phyloP scores from a whole-genome alignment of 1,140 invertebrate genomes.

The Drosophila tsacasi region DNA sequence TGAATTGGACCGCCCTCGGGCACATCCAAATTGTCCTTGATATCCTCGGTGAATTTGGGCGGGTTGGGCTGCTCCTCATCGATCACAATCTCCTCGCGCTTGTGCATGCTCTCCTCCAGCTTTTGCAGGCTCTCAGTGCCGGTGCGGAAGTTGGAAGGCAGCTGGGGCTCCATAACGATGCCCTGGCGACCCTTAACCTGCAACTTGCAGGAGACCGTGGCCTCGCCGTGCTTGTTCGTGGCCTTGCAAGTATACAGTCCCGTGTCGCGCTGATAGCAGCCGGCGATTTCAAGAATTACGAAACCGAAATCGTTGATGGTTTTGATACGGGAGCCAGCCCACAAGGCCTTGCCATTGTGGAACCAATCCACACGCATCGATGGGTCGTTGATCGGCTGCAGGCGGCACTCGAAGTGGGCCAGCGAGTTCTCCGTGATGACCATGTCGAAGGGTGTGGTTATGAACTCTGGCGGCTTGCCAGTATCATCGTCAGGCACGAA shows the following conservation, averaged over 20 bases:
- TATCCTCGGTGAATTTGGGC: constrained; percentile 93
- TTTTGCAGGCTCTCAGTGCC: constrained; percentile 96
- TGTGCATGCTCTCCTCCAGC: constrained; percentile 95
- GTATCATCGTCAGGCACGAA: constrained; percentile 90
- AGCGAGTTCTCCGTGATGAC: constrained; percentile 94
- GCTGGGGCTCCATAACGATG: constrained; percentile 95
- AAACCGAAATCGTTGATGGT: constrained; percentile 97
- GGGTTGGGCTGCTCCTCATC: constrained; percentile 95
- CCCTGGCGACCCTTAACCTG: constrained; percentile 94
- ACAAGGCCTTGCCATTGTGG: constrained; percentile 96
- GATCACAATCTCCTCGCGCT: constrained; percentile 92
- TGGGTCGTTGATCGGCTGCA: constrained; percentile 96
- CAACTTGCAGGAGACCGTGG: constrained; percentile 93
- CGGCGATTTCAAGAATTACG: constrained; percentile 95
- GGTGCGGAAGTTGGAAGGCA: constrained; percentile 93
- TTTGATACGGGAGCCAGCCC: constrained; percentile 94
- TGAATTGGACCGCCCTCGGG: constrained; percentile 95
- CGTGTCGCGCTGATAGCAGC: constrained; percentile 94
- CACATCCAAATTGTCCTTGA: constrained; percentile 93
- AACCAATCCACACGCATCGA: constrained; percentile 98
- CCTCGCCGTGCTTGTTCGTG: constrained; percentile 95
- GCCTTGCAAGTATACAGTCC: constrained; percentile 97
- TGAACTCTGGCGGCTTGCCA: constrained; percentile 96
- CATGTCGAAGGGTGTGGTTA: constrained; percentile 94
- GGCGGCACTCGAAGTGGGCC: constrained; percentile 96